Percentiles rank a stretch among this genome's conserved stretches.
Conservation (phyloP, 2,797 vertebrate genomes). For the Eupleurogrammus muticus region DNA sequence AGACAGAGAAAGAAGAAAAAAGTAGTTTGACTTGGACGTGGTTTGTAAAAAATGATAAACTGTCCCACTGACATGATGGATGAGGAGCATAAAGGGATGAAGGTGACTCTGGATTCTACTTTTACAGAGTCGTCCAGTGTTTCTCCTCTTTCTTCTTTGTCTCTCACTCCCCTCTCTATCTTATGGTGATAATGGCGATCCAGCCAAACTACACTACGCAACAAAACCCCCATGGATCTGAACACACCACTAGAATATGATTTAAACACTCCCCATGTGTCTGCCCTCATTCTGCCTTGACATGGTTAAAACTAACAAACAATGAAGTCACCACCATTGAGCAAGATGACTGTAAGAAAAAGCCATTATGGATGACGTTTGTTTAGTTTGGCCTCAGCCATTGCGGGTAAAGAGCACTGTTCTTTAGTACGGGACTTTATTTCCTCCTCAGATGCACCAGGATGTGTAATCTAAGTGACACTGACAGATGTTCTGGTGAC, state of each 20-base stretch:
- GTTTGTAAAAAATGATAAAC: too few relatives aligned
- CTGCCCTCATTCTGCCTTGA: background rate
- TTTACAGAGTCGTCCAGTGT: background rate
- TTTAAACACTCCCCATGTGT: constrained; percentile 34
- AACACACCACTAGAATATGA: constrained; percentile 40
- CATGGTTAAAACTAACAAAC: constrained; percentile 3
- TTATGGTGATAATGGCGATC: background rate
- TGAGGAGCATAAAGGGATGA: too few relatives aligned
- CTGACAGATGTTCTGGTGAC: background rate
- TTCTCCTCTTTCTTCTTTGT: background rate
- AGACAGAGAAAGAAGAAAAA: background rate
- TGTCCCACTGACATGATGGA: too few relatives aligned
- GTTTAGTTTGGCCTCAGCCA: constrained; percentile 3
- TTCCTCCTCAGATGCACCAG: background rate
- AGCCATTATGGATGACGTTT: background rate
- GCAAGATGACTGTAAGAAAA: background rate
- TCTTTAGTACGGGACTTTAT: background rate
- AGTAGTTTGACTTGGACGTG: background rate
- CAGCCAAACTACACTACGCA: background rate
- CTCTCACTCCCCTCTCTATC: background rate
- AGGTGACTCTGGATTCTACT: background rate
- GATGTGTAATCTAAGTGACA: background rate
- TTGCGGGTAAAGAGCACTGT: background rate
- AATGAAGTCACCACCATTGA: constrained; percentile 20
- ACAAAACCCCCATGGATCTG: constrained; percentile 10